Evolutionary conservation across 2,113 vertebrate species (phyloP).

Genomic region (Pagrus major): DNA sequence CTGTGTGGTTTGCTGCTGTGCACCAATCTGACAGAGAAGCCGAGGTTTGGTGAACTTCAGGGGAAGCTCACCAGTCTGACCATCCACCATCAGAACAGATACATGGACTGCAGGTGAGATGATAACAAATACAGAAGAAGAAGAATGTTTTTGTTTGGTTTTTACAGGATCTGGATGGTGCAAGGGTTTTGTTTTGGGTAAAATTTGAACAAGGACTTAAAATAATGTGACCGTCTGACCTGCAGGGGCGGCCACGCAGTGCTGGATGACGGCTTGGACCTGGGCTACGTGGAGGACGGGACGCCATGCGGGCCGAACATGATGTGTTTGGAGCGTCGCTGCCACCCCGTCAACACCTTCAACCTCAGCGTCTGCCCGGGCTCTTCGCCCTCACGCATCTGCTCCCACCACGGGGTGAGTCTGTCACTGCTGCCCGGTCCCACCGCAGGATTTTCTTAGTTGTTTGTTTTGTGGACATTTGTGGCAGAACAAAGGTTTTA

Average conservation of each 20-base stretch:
- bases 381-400: conserved; percentile 87
- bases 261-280: conserved; percentile 92
- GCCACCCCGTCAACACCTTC: conserved; percentile 91
- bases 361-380: conserved; percentile 96
- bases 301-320: conserved; percentile 96
- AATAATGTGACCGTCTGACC: conserved; percentile 6
- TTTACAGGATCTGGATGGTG: no score
- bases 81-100: conserved; percentile 95
- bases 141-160: no score
- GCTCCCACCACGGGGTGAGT: conserved; percentile 94
- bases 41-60: conserved; percentile 90
- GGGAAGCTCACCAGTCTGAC: conserved; percentile 93
- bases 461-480: not conserved
- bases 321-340: conserved; percentile 95
- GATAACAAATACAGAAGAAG: not conserved
- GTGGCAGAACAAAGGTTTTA: not conserved
- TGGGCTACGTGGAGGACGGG: conserved; percentile 97
- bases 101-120: conserved; percentile 94
- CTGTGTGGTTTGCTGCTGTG: conserved; percentile 96
- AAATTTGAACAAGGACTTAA: not conserved
- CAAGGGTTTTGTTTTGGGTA: no score
- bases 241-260: conserved; percentile 92
- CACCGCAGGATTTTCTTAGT: not conserved
- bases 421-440: not conserved
- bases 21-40: conserved; percentile 90